These are phyloP conservation scores for Pseudococcus jackbeardsleyi DNA, from an alignment of 2,888 invertebrate genomes.

Conservation along the genomic window DNA sequence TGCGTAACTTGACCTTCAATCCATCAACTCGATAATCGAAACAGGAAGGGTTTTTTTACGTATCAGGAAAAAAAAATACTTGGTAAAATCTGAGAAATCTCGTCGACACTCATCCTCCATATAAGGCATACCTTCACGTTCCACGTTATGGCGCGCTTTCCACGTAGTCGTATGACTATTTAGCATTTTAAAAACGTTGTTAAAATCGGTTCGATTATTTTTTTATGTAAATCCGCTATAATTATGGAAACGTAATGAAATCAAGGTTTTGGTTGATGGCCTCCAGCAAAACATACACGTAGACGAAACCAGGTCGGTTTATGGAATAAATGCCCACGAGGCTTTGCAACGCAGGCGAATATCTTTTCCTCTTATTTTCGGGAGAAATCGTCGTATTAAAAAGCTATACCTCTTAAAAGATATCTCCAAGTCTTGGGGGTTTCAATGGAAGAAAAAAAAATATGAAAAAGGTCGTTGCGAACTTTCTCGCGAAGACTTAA, in stretches of 20 bases:
- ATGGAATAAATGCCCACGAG: not conserved
- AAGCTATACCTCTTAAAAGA: not conserved
- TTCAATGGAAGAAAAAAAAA: not conserved
- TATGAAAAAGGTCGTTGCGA: slow-evolving; percentile 6
- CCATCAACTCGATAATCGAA: not conserved
- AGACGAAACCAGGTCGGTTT: not conserved
- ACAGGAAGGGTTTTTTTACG: not conserved
- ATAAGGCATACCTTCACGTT: not conserved
- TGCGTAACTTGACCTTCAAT: not conserved
- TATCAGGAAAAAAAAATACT: not conserved
- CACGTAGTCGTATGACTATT: not conserved
- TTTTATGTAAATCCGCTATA: slow-evolving; percentile 31
- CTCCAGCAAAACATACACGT: not conserved
- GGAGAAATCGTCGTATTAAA: not conserved
- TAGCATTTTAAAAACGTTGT: slow-evolving; percentile 34
- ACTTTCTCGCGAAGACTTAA: not conserved
- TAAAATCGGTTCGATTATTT: slow-evolving; percentile 41
- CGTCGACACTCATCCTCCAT: not conserved
- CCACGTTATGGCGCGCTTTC: not conserved
- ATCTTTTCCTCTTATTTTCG: slow-evolving; percentile 15
- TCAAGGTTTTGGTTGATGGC: slow-evolving; percentile 5
- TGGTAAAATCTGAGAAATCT: not conserved
- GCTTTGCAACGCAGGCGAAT: not conserved
- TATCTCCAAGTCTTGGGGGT: not conserved
- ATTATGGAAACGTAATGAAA: slow-evolving; percentile 47